A percentile compares a stretch with the other conserved stretches of the same genome.
Evolutionary conservation across 2,888 invertebrate species (phyloP).

Genomic region (Stenichneumon culpator): DNA sequence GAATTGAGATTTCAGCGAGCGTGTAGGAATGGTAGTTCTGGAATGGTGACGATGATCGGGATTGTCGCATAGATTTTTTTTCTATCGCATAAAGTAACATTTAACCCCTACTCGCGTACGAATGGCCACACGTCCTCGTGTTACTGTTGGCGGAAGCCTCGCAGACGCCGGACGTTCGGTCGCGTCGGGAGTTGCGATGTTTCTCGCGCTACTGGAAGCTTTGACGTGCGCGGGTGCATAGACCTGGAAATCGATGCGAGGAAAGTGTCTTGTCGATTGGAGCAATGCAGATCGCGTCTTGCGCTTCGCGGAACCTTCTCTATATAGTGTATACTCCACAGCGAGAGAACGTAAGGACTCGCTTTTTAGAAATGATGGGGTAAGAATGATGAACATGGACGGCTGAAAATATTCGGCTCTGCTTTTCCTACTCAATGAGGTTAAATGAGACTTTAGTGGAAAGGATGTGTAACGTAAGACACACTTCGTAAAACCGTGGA

Average conservation of each 20-base stretch:
- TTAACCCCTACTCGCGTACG: conserved; percentile 6
- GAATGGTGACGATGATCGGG: neutral
- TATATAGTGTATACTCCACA: neutral
- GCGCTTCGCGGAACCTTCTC: conserved; percentile 79
- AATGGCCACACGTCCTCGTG: conserved; percentile 64
- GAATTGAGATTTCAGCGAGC: neutral
- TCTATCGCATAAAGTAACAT: conserved; percentile 16
- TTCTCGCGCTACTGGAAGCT: conserved; percentile 50
- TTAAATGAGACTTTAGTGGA: too few relatives aligned
- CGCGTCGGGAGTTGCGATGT: conserved; percentile 59
- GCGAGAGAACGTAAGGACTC: neutral
- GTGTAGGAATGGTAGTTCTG: neutral
- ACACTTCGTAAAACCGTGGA: too few relatives aligned
- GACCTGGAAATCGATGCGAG: conserved; percentile 64
- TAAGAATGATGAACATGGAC: neutral
- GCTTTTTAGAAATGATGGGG: neutral
- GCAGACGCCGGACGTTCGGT: conserved; percentile 78
- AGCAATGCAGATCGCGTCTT: conserved; percentile 80
- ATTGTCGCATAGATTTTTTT: conserved; percentile 3
- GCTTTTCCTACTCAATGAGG: too few relatives aligned
- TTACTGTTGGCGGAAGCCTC: conserved; percentile 75
- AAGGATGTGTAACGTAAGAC: too few relatives aligned
- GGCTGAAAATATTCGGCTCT: too few relatives aligned
- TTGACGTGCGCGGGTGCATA: conserved; percentile 59
- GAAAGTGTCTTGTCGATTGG: conserved; percentile 80